These are phyloP conservation scores for Oophaga pumilio DNA, from an alignment of 2,113 vertebrate species.

Conservation along the genomic window DNA sequence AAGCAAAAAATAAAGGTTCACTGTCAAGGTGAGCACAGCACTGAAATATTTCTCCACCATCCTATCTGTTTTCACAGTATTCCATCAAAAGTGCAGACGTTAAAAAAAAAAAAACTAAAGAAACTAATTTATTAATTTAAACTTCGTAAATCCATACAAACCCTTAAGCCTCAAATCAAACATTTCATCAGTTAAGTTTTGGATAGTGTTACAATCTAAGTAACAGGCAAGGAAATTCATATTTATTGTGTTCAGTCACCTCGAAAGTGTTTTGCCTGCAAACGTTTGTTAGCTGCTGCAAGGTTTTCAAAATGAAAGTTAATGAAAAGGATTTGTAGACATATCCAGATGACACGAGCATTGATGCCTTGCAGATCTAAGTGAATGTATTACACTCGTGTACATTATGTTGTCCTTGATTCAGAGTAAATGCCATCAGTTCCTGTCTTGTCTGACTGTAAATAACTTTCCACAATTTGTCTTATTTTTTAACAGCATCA, in stretches of 20 bases:
- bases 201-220: neutral
- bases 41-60: neutral
- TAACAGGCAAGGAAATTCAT: constrained; percentile 5
- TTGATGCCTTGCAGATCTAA: constrained; percentile 47
- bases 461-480: constrained; percentile 36
- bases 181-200: neutral
- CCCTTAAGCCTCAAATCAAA: neutral
- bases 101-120: neutral
- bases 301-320: constrained; percentile 45
- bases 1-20: too few relatives aligned
- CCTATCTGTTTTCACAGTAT: neutral
- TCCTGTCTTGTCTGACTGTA: constrained; percentile 26
- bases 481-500: constrained; percentile 7
- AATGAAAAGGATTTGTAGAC: constrained; percentile 58
- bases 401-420: constrained; percentile 42
- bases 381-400: constrained; percentile 42
- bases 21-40: neutral
- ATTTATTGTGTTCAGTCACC: constrained; percentile 34
- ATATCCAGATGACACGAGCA: constrained; percentile 48
- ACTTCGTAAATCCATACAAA: neutral
- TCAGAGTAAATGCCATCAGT: constrained; percentile 50
- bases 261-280: constrained; percentile 40
- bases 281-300: constrained; percentile 30
- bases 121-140: neutral
- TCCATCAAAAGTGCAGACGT: neutral